Conservation (phyloP, 2,113 vertebrate species). For the Leucoraja erinaceus region DNA sequence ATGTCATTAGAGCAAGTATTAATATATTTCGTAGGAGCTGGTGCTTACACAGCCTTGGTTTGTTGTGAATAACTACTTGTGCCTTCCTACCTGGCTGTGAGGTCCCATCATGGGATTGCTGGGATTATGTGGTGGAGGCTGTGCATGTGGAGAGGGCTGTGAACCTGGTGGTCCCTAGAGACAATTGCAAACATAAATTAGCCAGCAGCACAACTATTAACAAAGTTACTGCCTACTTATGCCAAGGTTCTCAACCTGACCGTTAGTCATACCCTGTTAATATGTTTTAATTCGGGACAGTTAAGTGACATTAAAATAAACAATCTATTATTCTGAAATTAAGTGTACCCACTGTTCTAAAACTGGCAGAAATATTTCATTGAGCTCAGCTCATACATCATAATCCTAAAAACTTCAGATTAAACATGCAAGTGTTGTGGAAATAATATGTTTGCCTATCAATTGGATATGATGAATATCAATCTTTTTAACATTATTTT, state of each 20-base stretch:
- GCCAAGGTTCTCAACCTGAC: not conserved
- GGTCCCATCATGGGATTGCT: slow-evolving; percentile 42
- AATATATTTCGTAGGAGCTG: not conserved
- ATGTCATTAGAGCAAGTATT: not conserved
- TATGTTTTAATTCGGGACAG: not conserved
- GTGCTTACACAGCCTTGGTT: slow-evolving; percentile 8
- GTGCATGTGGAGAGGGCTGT: slow-evolving; percentile 40
- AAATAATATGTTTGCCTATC: not conserved
- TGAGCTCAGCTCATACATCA: not conserved
- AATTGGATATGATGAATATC: not conserved
- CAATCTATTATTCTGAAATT: not conserved
- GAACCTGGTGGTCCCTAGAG: slow-evolving; percentile 40
- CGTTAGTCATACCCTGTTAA: not conserved
- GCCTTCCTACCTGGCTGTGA: slow-evolving; percentile 41
- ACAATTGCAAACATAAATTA: slow-evolving; percentile 39
- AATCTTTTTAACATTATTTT: not conserved
- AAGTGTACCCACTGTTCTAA: not conserved
- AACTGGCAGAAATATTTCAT: not conserved
- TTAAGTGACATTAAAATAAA: slow-evolving; percentile 20
- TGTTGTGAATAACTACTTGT: not conserved
- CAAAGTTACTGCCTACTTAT: not conserved
- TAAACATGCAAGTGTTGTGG: not conserved
- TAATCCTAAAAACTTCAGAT: not conserved
- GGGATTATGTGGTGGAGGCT: slow-evolving; percentile 43
- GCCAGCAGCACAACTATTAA: slow-evolving; percentile 33